A percentile compares a stretch with the other conserved stretches of the same genome.
Conservation (phyloP, 2,888 invertebrate species). For the Mythimna ferrago region DNA sequence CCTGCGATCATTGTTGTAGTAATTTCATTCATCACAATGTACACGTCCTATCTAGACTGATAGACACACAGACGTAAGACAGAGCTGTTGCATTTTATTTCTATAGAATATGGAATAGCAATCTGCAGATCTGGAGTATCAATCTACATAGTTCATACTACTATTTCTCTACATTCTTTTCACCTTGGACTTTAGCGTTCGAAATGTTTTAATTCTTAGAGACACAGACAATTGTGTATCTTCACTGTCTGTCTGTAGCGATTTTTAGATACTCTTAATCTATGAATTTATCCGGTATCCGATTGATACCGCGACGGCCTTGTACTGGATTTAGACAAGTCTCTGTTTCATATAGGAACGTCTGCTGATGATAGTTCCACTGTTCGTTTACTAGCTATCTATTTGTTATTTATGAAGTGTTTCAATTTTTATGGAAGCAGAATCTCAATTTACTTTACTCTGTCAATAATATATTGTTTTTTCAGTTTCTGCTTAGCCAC, state of each 20-base stretch:
- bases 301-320: constrained; percentile 37
- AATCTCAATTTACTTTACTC: background rate
- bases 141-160: constrained; percentile 1
- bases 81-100: constrained; percentile 21
- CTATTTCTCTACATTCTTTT: constrained; percentile 12
- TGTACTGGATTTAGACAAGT: constrained; percentile 49
- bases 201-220: background rate
- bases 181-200: background rate
- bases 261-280: constrained; percentile 22
- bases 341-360: constrained; percentile 17
- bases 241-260: background rate
- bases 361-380: constrained; percentile 24
- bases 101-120: constrained; percentile 7
- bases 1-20: constrained; percentile 19
- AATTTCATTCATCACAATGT: constrained; percentile 22
- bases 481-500: no score
- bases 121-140: constrained; percentile 21
- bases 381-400: background rate
- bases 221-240: background rate
- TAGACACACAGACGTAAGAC: constrained; percentile 12
- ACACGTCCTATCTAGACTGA: background rate
- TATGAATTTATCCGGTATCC: constrained; percentile 18
- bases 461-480: no score
- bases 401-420: constrained; percentile 1
- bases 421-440: background rate